phyloP scores from a whole-genome alignment of 2,888 invertebrate species.

The Cactoblastis cactorum region DNA sequence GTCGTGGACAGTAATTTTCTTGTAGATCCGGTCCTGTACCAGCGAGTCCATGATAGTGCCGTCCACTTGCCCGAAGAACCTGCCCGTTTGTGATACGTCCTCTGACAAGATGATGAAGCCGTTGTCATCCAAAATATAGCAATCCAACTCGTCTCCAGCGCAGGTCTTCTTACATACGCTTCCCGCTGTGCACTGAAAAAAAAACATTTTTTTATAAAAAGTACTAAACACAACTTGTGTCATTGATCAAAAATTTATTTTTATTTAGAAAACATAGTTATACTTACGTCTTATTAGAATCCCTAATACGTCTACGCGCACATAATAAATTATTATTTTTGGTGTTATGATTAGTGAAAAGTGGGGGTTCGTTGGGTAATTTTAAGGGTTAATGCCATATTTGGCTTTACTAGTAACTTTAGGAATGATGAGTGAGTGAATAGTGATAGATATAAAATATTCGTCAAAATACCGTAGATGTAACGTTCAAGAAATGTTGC shows the following conservation, averaged over 20 bases:
- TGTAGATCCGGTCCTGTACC: conserved; percentile 94
- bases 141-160: conserved; percentile 92
- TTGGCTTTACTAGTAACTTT: too few relatives aligned
- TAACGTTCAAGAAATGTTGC: conserved; percentile 92
- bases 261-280: too few relatives aligned
- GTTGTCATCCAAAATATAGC: conserved; percentile 96
- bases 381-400: too few relatives aligned
- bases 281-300: too few relatives aligned
- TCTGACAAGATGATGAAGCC: conserved; percentile 96
- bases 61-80: conserved; percentile 96
- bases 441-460: too few relatives aligned
- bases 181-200: conserved; percentile 82
- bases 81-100: conserved; percentile 90
- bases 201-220: background rate
- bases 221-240: too few relatives aligned
- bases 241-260: too few relatives aligned
- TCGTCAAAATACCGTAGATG: conserved; percentile 83
- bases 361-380: too few relatives aligned
- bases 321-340: too few relatives aligned
- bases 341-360: too few relatives aligned
- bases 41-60: conserved; percentile 96
- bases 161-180: conserved; percentile 89
- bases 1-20: conserved; percentile 91
- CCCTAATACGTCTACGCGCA: too few relatives aligned
- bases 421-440: too few relatives aligned